phyloP scores from a whole-genome alignment of 2,888 invertebrate species.

The Acronicta aceris region DNA sequence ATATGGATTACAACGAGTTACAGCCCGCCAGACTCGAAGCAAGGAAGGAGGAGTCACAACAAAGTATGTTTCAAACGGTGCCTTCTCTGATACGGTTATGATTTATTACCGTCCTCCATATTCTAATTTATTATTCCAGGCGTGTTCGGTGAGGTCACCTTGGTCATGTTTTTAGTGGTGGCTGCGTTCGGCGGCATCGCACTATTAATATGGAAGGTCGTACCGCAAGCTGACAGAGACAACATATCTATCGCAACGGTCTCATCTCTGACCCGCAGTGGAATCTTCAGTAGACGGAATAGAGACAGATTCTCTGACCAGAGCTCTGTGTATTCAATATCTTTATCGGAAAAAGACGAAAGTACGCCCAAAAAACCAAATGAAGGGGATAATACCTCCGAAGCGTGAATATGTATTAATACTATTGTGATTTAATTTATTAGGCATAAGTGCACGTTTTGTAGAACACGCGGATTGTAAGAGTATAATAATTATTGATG shows the following conservation, averaged over 20 bases:
- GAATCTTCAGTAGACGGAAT: constrained; percentile 79
- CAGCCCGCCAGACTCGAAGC: constrained; percentile 85
- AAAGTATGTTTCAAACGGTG: constrained; percentile 69
- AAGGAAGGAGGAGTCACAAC: constrained; percentile 74
- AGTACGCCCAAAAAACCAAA: constrained; percentile 73
- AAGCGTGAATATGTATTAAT: constrained; percentile 72
- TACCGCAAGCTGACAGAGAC: constrained; percentile 86
- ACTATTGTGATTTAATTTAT: constrained; percentile 44
- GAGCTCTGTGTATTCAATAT: constrained; percentile 85
- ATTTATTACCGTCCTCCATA: constrained; percentile 27
- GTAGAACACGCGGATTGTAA: constrained; percentile 16
- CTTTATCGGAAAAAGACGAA: constrained; percentile 84
- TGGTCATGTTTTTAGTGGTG: constrained; percentile 89
- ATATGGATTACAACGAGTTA: constrained; percentile 83
- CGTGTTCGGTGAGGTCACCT: constrained; percentile 82
- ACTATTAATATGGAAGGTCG: constrained; percentile 88
- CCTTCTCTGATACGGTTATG: constrained; percentile 21
- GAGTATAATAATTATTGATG: constrained; percentile 3
- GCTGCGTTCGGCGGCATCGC: constrained; percentile 89
- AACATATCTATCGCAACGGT: constrained; percentile 83
- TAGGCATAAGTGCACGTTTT: constrained; percentile 60
- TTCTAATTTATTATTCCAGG: constrained; percentile 70
- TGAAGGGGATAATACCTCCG: constrained; percentile 85
- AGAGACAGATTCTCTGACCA: constrained; percentile 83
- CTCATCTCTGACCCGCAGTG: constrained; percentile 80